Conservation (phyloP, 1,140 invertebrate species). For the Mamestra configurata region DNA sequence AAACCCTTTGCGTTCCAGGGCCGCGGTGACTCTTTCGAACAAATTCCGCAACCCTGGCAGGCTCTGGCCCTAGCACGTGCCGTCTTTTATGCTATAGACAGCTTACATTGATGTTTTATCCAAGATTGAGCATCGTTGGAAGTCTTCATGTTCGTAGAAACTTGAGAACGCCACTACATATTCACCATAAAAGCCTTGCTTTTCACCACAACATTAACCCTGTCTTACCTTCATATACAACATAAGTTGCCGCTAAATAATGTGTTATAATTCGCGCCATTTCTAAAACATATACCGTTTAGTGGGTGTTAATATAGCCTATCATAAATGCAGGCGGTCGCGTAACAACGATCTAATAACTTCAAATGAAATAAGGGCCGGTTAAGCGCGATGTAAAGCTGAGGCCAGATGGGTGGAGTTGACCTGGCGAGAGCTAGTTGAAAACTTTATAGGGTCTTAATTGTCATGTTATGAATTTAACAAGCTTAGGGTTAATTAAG, state of each 20-base stretch:
- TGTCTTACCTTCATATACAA: neutral
- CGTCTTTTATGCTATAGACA: no score
- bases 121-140: no score
- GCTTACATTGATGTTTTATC: no score
- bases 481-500: no score
- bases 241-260: neutral
- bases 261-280: conserved; percentile 2
- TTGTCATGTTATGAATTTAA: no score
- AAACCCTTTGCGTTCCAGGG: no score
- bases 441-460: no score
- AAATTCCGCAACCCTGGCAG: no score
- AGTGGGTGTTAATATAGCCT: conserved; percentile 31
- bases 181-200: neutral
- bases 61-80: no score
- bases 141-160: no score
- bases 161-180: neutral
- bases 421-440: neutral
- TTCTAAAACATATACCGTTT: conserved; percentile 41
- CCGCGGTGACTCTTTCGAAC: no score
- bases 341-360: conserved; percentile 38
- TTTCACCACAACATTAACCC: neutral
- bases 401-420: neutral
- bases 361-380: conserved; percentile 46
- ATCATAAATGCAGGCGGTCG: conserved; percentile 37
- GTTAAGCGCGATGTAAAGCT: conserved; percentile 16